Conservation (phyloP, 2,888 invertebrate genomes). For the Branchipolynoe longqiensis region DNA sequence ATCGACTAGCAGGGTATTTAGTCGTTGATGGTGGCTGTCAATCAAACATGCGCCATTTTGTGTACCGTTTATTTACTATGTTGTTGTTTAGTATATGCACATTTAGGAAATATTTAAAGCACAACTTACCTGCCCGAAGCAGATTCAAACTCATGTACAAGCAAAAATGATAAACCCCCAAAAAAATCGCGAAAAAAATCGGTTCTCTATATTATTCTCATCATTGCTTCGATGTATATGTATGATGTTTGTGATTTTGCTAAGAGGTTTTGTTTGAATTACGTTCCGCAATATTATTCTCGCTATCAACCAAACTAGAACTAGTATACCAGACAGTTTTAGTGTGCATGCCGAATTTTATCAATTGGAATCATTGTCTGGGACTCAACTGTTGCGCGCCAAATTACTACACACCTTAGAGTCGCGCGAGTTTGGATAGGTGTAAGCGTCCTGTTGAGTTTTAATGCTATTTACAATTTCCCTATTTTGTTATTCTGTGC, state of each 20-base stretch:
- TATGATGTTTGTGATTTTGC: slow-evolving; percentile 51
- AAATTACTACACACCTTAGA: slow-evolving; percentile 8
- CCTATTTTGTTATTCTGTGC: slow-evolving; percentile 56
- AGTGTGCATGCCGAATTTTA: slow-evolving; percentile 55
- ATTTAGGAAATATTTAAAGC: slow-evolving; percentile 21
- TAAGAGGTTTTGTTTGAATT: slow-evolving; percentile 46
- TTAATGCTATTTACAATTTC: slow-evolving; percentile 51
- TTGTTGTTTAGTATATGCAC: slow-evolving; percentile 46
- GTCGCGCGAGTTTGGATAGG: background rate
- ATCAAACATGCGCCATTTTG: background rate
- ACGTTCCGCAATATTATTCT: slow-evolving; percentile 32
- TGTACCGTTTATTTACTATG: slow-evolving; percentile 33
- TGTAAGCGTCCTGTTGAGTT: slow-evolving; percentile 30
- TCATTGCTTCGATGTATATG: slow-evolving; percentile 34
- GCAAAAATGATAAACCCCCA: background rate
- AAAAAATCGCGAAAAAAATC: slow-evolving; percentile 38
- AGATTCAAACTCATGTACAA: slow-evolving; percentile 17
- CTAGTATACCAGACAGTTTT: slow-evolving; percentile 52
- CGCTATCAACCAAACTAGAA: slow-evolving; percentile 55
- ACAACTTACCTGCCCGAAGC: slow-evolving; percentile 38
- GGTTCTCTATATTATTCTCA: slow-evolving; percentile 31
- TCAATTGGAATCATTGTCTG: slow-evolving; percentile 34
- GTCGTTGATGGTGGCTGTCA: slow-evolving; percentile 14
- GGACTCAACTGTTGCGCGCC: slow-evolving; percentile 9
- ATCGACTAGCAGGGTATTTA: slow-evolving; percentile 25